phyloP scores from a whole-genome alignment of 1,140 invertebrate genomes.

The Coelopa frigida region DNA sequence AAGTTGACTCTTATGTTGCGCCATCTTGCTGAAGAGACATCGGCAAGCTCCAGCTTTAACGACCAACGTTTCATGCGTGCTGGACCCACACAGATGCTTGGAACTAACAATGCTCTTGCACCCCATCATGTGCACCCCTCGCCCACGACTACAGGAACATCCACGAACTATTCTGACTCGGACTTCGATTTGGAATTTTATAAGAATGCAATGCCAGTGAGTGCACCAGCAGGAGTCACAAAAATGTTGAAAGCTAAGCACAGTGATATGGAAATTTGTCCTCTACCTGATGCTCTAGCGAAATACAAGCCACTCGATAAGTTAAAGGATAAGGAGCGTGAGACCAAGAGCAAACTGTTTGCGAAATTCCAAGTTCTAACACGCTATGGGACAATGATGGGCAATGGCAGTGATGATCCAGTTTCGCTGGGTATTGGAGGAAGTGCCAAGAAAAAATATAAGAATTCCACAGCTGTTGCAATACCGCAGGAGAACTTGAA shows the following conservation, averaged over 20 bases:
- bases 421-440: neutral
- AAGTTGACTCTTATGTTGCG: slow-evolving; percentile 54
- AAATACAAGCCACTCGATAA: slow-evolving; percentile 33
- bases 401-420: neutral
- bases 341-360: slow-evolving; percentile 36
- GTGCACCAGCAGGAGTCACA: neutral
- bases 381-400: slow-evolving; percentile 20
- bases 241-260: slow-evolving; percentile 14
- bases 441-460: slow-evolving; percentile 9
- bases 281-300: slow-evolving; percentile 17
- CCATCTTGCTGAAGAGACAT: slow-evolving; percentile 53
- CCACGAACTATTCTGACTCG: slow-evolving; percentile 21
- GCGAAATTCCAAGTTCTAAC: slow-evolving; percentile 43
- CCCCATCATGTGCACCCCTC: slow-evolving; percentile 15
- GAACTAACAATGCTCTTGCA: neutral
- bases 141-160: slow-evolving; percentile 9
- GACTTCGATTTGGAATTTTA: slow-evolving; percentile 41
- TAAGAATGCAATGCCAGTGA: slow-evolving; percentile 13
- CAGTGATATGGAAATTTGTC: slow-evolving; percentile 19
- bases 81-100: neutral
- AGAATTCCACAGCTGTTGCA: slow-evolving; percentile 20
- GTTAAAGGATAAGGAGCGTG: slow-evolving; percentile 41
- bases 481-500: slow-evolving; percentile 54
- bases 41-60: slow-evolving; percentile 38
- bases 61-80: too few species aligned